Percentiles rank a stretch among this genome's conserved stretches.
Evolutionary conservation across 2,888 invertebrate species (phyloP).

Genomic region (Campoletis raptor): DNA sequence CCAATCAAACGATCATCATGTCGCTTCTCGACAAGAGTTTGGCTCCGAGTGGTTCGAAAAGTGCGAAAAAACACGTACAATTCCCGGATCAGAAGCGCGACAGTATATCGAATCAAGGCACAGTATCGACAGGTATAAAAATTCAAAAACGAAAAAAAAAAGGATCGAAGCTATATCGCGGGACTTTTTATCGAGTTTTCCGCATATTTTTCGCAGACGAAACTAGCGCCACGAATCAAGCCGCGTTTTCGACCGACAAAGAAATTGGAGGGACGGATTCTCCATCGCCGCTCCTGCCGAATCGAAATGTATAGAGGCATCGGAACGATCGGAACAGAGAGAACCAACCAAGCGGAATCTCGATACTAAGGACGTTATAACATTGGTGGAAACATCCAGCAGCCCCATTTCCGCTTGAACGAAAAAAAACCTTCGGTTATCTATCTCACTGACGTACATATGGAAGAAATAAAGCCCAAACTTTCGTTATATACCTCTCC

Average conservation of each 20-base stretch:
- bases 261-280: not conserved
- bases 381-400: conserved; percentile 24
- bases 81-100: conserved; percentile 86
- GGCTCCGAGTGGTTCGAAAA: conserved; percentile 81
- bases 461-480: not conserved
- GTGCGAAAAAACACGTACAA: conserved; percentile 89
- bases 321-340: conserved; percentile 14
- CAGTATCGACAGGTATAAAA: conserved; percentile 69
- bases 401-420: conserved; percentile 4
- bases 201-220: not conserved
- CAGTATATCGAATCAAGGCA: conserved; percentile 41
- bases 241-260: not conserved
- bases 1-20: conserved; percentile 77
- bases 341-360: conserved; percentile 54
- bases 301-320: not conserved
- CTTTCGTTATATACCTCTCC: not conserved
- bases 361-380: conserved; percentile 54
- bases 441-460: conserved; percentile 11
- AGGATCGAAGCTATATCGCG: not conserved
- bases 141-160: not conserved
- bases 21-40: conserved; percentile 78
- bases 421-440: conserved; percentile 30
- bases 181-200: too few relatives aligned
- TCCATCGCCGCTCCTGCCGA: not conserved
- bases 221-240: not conserved